Base-by-base conservation (phyloP, 1,140 invertebrate genomes). In the Bradysia coprophila region DNA sequence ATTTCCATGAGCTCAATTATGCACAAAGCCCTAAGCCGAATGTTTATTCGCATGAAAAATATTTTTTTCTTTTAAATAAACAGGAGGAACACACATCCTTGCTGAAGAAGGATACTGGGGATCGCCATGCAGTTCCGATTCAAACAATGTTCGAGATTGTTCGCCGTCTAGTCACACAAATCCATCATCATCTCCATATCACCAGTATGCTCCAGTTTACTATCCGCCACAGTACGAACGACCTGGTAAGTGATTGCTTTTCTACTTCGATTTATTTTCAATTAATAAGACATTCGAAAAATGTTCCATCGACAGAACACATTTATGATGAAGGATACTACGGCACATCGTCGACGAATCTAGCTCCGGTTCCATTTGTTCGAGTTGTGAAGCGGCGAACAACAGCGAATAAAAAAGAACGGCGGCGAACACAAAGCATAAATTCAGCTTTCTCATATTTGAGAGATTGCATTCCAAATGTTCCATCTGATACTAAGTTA, bases 361-460 rank as follows among this genome's bases (percentile, higher is more conserved):
- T 43, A 43, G 45, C 41, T 40, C 15, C 41, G 39, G 37, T 50
- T 42, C 63, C 71, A 3, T 68, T 69, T 50, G 70, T 77, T 2
- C 59, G 75, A 20, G 72, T 76, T 1, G 72, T 77, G 1, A 84
- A 82, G 49, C 63, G 78, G 31, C 56, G 81, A 36, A 81, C 76
- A 41, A 86, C 81, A 1, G 85, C 90, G 21, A 96, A 96, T 59
- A 91, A 90, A 62, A 96, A 96, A 58, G 92, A 96, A 58, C 62
- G 91, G 32, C 59, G 90, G 51, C 63, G 90, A 42, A 97, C 92
- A 0, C 82, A 89, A 59, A 91, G 83, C 48, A 94, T 97, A 48
- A 97, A 97, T 64, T 90, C 81, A 44, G 92, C 91, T 0, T 97
- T 95, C 55, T 78, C 87, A 1, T 81, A 89, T 53, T 66, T 96